Evolutionary conservation across 2,797 vertebrate genomes (phyloP).

Genomic region (Morelia viridis): DNA sequence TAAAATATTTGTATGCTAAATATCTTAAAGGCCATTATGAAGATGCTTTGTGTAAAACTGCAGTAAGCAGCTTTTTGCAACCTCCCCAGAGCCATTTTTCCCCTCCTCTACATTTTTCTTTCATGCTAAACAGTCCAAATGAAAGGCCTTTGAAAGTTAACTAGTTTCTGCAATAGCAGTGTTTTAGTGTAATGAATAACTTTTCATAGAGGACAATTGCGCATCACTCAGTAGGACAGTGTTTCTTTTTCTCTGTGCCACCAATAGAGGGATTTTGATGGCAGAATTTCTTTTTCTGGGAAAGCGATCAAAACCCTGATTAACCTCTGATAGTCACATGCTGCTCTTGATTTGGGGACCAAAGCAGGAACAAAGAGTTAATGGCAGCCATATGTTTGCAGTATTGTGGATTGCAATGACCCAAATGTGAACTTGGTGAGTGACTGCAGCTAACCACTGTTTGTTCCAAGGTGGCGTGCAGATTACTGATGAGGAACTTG

Average conservation of each 20-base stretch:
- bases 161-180: constrained; percentile 81
- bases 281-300: constrained; percentile 87
- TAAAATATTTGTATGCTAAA: constrained; percentile 78
- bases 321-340: constrained; percentile 90
- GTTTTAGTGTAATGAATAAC: constrained; percentile 85
- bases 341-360: constrained; percentile 77
- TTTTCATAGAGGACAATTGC: constrained; percentile 75
- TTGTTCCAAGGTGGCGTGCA: constrained; percentile 78
- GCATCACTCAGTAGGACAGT: constrained; percentile 68
- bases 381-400: constrained; percentile 90
- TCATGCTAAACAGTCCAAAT: constrained; percentile 74
- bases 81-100: constrained; percentile 65
- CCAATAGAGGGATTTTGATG: constrained; percentile 68
- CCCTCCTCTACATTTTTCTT: constrained; percentile 71
- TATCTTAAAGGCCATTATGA: constrained; percentile 73
- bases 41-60: constrained; percentile 74
- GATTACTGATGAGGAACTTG: constrained; percentile 87
- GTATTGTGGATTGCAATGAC: constrained; percentile 79
- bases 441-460: constrained; percentile 71
- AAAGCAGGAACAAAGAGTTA: constrained; percentile 85
- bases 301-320: constrained; percentile 87
- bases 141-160: constrained; percentile 82
- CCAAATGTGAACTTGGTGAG: constrained; percentile 78
- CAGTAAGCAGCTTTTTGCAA: constrained; percentile 66
- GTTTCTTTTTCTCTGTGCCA: constrained; percentile 75